Percentiles rank a stretch among this genome's conserved stretches.
These are phyloP conservation scores for Notolepis coatsorum DNA, from an alignment of 2,797 vertebrate genomes.

Conservation along the genomic window DNA sequence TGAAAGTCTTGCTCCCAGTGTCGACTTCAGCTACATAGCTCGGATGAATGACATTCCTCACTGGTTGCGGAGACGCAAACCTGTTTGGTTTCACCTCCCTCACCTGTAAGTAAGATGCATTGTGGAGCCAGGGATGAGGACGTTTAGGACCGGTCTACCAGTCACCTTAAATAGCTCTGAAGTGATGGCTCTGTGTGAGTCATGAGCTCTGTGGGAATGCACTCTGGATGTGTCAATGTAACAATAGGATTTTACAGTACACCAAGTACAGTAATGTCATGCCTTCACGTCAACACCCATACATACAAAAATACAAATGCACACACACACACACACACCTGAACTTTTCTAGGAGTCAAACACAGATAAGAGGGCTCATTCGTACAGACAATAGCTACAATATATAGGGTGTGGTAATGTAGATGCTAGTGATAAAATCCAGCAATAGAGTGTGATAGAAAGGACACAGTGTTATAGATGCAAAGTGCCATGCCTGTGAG, in stretches of 20 bases:
- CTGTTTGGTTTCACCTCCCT: slow-evolving; percentile 13
- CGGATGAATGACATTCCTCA: slow-evolving; percentile 51
- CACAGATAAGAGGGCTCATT: too few species aligned
- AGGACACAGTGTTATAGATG: too few species aligned
- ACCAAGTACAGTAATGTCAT: not conserved
- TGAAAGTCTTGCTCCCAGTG: slow-evolving; percentile 73
- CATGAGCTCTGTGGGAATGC: slow-evolving; percentile 15
- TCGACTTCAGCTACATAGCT: slow-evolving; percentile 42
- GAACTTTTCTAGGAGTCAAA: too few species aligned
- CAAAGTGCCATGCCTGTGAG: too few species aligned
- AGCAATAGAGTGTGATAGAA: too few species aligned
- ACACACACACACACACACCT: slow-evolving; percentile 1
- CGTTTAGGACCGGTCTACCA: slow-evolving; percentile 14
- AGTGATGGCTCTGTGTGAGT: slow-evolving; percentile 28
- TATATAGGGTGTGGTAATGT: too few species aligned
- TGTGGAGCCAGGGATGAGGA: not conserved
- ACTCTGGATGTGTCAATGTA: not conserved
- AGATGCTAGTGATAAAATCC: too few species aligned
- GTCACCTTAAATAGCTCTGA: slow-evolving; percentile 18
- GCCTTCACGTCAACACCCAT: not conserved
- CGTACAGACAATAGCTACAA: not conserved
- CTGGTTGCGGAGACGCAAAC: slow-evolving; percentile 35
- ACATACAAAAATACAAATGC: not conserved
- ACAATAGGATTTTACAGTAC: not conserved
- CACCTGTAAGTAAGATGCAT: slow-evolving; percentile 5